Percentiles rank a stretch among this genome's conserved stretches.
These are phyloP conservation scores for Nephotettix cincticeps DNA, from an alignment of 1,140 invertebrate genomes.

Conservation along the genomic window DNA sequence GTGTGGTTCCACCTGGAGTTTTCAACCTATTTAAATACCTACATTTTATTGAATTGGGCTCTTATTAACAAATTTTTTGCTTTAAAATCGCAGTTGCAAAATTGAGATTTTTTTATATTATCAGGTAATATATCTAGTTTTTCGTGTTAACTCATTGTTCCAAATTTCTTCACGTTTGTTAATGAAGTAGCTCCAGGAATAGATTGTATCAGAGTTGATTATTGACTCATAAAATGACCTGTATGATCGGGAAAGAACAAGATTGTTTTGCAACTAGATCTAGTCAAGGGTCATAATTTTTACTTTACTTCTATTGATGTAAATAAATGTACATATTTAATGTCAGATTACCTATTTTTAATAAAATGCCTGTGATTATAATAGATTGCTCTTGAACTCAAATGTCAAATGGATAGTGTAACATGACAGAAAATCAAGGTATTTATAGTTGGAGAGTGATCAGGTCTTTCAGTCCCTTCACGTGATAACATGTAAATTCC, in stretches of 20 bases:
- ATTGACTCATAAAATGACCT: neutral
- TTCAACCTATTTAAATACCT: no score
- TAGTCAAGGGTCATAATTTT: constrained; percentile 28
- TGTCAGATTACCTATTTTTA: constrained; percentile 32
- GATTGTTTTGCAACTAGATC: constrained; percentile 26
- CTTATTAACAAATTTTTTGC: no score
- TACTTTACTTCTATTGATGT: constrained; percentile 26
- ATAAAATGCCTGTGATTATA: constrained; percentile 29
- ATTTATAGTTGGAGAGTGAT: constrained; percentile 1
- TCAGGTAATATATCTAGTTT: no score
- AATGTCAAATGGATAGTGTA: neutral
- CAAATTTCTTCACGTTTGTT: no score
- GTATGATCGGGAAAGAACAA: constrained; percentile 11
- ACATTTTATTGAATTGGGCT: no score
- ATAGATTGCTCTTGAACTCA: neutral
- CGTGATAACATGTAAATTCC: constrained; percentile 26
- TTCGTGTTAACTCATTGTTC: neutral
- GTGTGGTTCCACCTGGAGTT: no score
- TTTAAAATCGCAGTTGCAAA: no score
- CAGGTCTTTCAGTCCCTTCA: constrained; percentile 33
- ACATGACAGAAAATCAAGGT: neutral
- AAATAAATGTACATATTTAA: constrained; percentile 28
- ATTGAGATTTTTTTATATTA: no score
- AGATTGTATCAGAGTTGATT: constrained; percentile 15
- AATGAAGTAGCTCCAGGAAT: neutral